phyloP scores from a whole-genome alignment of 2,113 vertebrate genomes.

The Ariopsis seemanni region DNA sequence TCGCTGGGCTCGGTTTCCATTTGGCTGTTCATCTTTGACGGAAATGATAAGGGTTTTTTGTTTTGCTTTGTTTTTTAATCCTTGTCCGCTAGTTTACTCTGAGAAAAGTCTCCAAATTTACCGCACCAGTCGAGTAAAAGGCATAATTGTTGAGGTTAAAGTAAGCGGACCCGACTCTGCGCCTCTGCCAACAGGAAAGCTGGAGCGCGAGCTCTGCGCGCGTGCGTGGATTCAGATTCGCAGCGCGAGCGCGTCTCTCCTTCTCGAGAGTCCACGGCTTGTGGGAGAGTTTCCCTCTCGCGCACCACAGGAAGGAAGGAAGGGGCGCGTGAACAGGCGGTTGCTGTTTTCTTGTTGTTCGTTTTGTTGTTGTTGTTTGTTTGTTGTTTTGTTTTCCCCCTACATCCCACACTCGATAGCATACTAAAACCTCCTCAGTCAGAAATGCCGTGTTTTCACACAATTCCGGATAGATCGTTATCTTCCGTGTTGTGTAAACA shows the following conservation, averaged over 20 bases:
- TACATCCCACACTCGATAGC: neutral
- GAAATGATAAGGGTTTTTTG: neutral
- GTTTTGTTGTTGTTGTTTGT: too few species aligned
- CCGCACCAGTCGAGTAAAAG: neutral
- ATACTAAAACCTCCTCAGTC: neutral
- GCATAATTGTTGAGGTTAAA: neutral
- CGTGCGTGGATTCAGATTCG: too few species aligned
- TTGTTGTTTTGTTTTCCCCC: too few species aligned
- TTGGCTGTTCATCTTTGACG: slow-evolving; percentile 70
- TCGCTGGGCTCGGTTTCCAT: slow-evolving; percentile 71
- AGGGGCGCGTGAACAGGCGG: neutral
- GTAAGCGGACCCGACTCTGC: neutral
- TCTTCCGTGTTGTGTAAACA: neutral
- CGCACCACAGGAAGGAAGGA: neutral
- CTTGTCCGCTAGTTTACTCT: neutral
- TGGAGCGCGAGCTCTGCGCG: neutral
- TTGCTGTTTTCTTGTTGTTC: too few species aligned
- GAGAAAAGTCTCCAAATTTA: neutral
- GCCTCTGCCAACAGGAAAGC: neutral
- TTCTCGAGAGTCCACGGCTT: neutral
- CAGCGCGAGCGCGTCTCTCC: slow-evolving; percentile 4
- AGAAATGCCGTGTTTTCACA: neutral
- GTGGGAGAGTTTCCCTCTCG: slow-evolving; percentile 7
- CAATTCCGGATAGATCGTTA: neutral
- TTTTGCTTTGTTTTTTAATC: neutral